Percentiles rank a stretch among this genome's conserved stretches.
phyloP scores from a whole-genome alignment of 92 coral and sea anemone genomes.

The Paramuricea clavata region DNA sequence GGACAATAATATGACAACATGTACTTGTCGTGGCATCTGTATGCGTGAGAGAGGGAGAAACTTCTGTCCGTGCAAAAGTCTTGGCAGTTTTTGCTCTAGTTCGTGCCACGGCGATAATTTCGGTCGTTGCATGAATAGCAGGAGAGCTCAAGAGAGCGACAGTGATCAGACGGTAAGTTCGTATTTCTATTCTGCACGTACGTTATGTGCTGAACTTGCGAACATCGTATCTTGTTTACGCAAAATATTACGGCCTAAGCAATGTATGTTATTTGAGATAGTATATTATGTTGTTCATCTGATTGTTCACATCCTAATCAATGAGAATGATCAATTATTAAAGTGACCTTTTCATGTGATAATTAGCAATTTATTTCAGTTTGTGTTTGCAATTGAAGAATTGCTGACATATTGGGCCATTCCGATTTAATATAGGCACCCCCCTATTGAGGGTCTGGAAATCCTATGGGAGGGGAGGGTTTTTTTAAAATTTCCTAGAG shows the following conservation, averaged over 20 bases:
- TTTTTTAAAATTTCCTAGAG: too few relatives aligned
- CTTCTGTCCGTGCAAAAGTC: conserved; percentile 50
- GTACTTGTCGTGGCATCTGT: conserved; percentile 42
- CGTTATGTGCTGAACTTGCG: neutral
- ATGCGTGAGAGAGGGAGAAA: conserved; percentile 45
- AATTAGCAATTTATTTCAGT: too few relatives aligned
- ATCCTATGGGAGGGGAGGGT: too few relatives aligned
- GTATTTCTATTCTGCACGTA: neutral
- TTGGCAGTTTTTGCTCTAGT: conserved; percentile 4
- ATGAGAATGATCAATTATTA: too few relatives aligned
- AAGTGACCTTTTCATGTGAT: too few relatives aligned
- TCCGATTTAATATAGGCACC: too few relatives aligned
- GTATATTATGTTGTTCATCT: too few relatives aligned
- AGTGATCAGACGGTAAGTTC: conserved; percentile 19
- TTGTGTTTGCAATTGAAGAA: too few relatives aligned
- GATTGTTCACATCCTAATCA: too few relatives aligned
- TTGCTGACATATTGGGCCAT: too few relatives aligned
- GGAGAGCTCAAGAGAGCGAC: conserved; percentile 27
- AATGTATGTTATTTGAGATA: too few relatives aligned
- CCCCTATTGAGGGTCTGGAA: too few relatives aligned
- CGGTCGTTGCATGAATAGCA: conserved; percentile 7
- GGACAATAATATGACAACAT: neutral
- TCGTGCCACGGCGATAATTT: conserved; percentile 6
- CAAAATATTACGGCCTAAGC: neutral
- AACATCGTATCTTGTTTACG: neutral